Evolutionary conservation across 2,888 invertebrate species (phyloP).

Genomic region (Machimus rusticus): DNA sequence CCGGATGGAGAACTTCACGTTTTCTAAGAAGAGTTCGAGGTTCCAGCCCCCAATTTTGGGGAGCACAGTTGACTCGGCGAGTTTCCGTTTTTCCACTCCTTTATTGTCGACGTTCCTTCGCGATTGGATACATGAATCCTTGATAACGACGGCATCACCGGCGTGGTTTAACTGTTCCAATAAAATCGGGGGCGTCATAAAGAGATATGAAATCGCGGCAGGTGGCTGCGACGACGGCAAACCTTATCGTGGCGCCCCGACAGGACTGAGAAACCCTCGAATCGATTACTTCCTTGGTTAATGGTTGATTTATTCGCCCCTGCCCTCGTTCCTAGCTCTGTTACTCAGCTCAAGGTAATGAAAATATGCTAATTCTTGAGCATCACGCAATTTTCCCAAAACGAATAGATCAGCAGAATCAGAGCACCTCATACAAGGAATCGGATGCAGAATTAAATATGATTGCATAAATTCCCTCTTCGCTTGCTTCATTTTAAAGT

Average conservation of each 20-base stretch:
- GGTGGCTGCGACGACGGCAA: not conserved
- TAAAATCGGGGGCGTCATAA: constrained; percentile 7
- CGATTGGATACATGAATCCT: constrained; percentile 16
- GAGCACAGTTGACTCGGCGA: not conserved
- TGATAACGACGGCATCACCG: constrained; percentile 8
- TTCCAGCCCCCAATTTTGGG: not conserved
- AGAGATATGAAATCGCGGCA: not conserved
- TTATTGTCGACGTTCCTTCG: not conserved
- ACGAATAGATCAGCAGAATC: not conserved
- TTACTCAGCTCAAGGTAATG: not conserved
- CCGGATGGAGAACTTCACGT: not conserved
- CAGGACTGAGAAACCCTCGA: not conserved
- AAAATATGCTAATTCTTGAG: not conserved
- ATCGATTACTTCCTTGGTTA: not conserved
- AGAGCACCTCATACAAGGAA: not conserved
- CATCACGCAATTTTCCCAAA: not conserved
- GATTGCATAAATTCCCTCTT: not conserved
- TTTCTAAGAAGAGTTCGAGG: not conserved
- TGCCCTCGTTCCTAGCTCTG: not conserved
- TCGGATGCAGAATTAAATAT: not conserved
- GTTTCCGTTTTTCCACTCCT: not conserved
- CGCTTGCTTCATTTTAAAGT: not conserved
- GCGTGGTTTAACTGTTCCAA: constrained; percentile 6
- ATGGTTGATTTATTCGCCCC: not conserved
- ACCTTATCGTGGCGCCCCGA: not conserved